These are phyloP conservation scores for Amphiprion clarkii DNA, from an alignment of 2,797 vertebrate species.

Conservation along the genomic window DNA sequence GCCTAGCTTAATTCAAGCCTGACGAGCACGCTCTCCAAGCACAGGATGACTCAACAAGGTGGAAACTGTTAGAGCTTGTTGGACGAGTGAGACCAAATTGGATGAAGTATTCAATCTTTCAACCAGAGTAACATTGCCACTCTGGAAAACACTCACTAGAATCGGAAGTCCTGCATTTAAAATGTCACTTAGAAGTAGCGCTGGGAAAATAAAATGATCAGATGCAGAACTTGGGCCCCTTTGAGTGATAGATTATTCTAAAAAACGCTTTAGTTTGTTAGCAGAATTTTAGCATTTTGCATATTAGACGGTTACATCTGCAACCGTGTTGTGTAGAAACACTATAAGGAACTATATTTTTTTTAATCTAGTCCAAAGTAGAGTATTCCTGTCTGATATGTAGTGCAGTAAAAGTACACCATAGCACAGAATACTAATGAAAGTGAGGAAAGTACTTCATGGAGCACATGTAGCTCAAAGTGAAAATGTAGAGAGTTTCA, in stretches of 20 bases:
- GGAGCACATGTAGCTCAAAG: neutral
- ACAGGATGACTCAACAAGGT: constrained; percentile 45
- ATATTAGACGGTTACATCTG: neutral
- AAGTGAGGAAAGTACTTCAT: neutral
- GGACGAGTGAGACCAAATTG: constrained; percentile 24
- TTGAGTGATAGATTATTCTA: neutral
- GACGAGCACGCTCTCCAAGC: constrained; percentile 44
- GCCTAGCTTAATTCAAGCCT: constrained; percentile 51
- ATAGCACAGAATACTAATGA: neutral
- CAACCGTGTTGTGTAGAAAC: too few relatives aligned
- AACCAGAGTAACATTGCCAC: constrained; percentile 3
- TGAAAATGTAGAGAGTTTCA: neutral
- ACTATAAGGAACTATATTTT: too few relatives aligned
- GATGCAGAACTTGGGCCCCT: neutral
- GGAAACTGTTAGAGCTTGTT: constrained; percentile 42
- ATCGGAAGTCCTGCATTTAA: neutral
- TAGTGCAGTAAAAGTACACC: neutral
- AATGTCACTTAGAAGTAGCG: neutral
- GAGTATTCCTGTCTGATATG: neutral
- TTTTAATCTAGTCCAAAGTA: neutral
- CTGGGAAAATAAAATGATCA: neutral
- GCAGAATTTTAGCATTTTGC: neutral
- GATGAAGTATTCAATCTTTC: constrained; percentile 16
- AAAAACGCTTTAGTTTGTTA: neutral
- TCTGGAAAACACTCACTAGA: neutral